Evolutionary conservation across 2,888 invertebrate species (phyloP).

Genomic region (Gortyna flavago): DNA sequence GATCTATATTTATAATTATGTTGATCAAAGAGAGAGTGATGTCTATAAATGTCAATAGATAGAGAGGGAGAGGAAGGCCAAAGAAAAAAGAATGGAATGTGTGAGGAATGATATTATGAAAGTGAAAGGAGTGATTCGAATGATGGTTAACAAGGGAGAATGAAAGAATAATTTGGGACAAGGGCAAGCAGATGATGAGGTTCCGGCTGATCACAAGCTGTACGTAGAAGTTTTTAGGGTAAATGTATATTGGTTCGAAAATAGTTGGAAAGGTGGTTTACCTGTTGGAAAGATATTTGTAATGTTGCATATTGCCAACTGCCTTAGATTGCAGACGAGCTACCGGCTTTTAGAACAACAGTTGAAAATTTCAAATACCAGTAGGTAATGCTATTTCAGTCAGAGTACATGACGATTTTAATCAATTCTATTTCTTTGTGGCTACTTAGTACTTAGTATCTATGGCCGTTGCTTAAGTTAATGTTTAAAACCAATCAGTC

Average conservation of each 20-base stretch:
- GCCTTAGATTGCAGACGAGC: neutral
- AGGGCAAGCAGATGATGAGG: no score
- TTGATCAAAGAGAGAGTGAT: neutral
- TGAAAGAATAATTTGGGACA: neutral
- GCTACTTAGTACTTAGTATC: no score
- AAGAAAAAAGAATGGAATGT: neutral
- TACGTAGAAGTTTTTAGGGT: neutral
- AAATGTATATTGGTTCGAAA: neutral
- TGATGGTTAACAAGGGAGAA: neutral
- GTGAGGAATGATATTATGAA: neutral
- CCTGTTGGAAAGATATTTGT: neutral
- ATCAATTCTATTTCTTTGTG: neutral
- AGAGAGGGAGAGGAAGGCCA: neutral
- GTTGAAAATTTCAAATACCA: neutral
- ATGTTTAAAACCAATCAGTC: conserved; percentile 15
- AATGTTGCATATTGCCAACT: neutral
- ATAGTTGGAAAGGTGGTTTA: no score
- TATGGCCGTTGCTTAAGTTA: neutral
- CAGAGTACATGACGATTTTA: neutral
- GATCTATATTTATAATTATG: neutral
- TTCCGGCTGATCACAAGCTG: neutral
- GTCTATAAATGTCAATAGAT: neutral
- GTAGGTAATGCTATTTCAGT: no score
- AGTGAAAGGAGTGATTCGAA: no score
- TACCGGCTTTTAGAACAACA: neutral